phyloP scores from a whole-genome alignment of 2,113 vertebrate species.

The Pygoscelis adeliae region DNA sequence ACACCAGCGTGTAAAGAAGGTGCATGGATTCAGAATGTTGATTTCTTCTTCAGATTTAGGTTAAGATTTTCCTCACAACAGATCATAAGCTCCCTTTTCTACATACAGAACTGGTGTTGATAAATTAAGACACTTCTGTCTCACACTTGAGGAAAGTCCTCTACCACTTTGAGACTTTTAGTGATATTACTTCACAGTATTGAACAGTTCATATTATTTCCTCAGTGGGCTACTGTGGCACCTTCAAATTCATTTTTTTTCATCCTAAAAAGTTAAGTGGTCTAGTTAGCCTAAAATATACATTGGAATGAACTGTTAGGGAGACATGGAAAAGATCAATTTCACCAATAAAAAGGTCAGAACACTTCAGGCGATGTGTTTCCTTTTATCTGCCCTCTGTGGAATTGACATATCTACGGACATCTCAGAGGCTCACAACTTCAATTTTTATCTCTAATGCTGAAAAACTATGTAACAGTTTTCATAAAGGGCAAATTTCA shows the following conservation, averaged over 20 bases:
- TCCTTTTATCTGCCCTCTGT: neutral
- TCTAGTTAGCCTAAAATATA: neutral
- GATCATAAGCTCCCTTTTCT: neutral
- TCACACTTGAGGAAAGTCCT: neutral
- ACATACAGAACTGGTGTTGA: neutral
- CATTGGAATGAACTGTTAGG: neutral
- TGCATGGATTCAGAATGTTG: neutral
- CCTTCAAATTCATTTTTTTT: neutral
- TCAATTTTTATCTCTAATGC: neutral
- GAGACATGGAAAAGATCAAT: neutral
- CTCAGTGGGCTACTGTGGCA: neutral
- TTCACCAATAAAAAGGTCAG: neutral
- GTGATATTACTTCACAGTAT: neutral
- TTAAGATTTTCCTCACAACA: neutral
- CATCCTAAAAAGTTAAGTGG: neutral
- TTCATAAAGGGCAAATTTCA: neutral
- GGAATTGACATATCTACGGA: neutral
- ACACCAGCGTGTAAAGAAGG: neutral
- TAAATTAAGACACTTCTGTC: neutral
- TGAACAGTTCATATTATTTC: neutral
- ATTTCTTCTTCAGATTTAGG: neutral
- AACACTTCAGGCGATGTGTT: neutral
- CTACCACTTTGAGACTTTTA: neutral
- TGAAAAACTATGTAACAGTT: neutral
- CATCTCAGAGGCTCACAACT: neutral